Evolutionary conservation across 2,797 vertebrate genomes (phyloP), one percentile per base, ranked within the genome.

Genomic region (Channallabes apus): DNA sequence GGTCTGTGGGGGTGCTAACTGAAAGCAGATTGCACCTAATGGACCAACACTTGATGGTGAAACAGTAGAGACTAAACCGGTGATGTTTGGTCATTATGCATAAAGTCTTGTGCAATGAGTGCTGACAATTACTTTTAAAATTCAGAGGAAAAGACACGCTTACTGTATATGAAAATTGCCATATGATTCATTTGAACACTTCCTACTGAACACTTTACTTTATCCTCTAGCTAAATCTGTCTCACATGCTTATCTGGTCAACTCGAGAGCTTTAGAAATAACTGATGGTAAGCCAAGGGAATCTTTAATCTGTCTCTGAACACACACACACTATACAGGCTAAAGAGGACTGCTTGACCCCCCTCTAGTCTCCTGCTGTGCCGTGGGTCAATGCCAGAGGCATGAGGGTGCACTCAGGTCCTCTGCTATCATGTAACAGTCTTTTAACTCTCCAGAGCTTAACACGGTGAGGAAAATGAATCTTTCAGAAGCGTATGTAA

Each of bases 1-100:
- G 87, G 90, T 89, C 86, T 85, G 89, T 84, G 87, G 91, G 87
- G 87, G 88, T 61, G 61, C 86, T 90, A 92, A 94, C 4, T 81
- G 76, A 90, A 92, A 93, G 89, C 92, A 94, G 91, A 93, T 79
- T 90, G 87, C 84, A 83, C 82, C 38, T 79, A 82, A 88, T 82
- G 54, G 69, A 59, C 64, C 72, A 54, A 84, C 67, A 86, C 65
- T 41, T 85, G 0, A 71, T 87, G 82, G 73, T 84, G 82, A 89
- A 90, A 86, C 82, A 87, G 72, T 82, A 83, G 82, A 54, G 9
- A 81, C 76, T 46, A 62, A 76, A 83, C 76, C 82, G n/a, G 61
- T 88, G 82, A 76, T 61, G 84, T 71, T 85, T 82, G 68, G 77
- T 82, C 80, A 85, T 61, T 80, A 80, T 84, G 8, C 14, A 75